Percentiles rank a stretch among this genome's conserved stretches.
phyloP scores from a whole-genome alignment of 2,888 invertebrate species.

The Scaptodrosophila latifasciaeformis region DNA sequence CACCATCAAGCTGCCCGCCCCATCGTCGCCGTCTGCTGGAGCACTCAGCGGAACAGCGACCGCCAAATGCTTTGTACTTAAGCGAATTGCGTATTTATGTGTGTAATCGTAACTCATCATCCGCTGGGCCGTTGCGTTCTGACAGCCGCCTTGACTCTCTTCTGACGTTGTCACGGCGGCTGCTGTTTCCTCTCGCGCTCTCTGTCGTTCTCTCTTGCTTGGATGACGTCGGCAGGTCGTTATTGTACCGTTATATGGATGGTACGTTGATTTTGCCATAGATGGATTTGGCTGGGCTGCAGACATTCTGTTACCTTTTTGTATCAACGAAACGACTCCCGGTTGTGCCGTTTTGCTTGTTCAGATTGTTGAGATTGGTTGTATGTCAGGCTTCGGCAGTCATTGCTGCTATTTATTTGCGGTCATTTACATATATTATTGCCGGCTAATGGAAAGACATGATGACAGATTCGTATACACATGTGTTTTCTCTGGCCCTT shows the following conservation, averaged over 20 bases:
- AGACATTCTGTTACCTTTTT: slow-evolving; percentile 50
- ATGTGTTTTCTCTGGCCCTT: no score
- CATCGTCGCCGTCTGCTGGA: not conserved
- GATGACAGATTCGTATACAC: no score
- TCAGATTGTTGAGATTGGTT: not conserved
- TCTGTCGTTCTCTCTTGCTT: not conserved
- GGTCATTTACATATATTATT: slow-evolving; percentile 63
- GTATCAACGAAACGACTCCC: slow-evolving; percentile 43
- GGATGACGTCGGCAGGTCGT: not conserved
- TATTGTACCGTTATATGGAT: slow-evolving; percentile 3
- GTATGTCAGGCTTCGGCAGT: not conserved
- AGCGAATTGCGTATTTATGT: slow-evolving; percentile 67
- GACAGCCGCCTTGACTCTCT: not conserved
- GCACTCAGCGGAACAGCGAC: slow-evolving; percentile 48
- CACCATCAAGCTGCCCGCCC: not conserved
- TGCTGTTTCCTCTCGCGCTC: not conserved
- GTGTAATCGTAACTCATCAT: slow-evolving; percentile 68
- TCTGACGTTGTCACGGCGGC: slow-evolving; percentile 9
- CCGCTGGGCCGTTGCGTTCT: slow-evolving; percentile 11
- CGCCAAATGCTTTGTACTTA: slow-evolving; percentile 62
- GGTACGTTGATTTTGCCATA: slow-evolving; percentile 20
- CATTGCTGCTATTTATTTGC: slow-evolving; percentile 58
- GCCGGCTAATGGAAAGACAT: slow-evolving; percentile 49
- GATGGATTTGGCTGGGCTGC: slow-evolving; percentile 51
- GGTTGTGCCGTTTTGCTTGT: not conserved